These are phyloP conservation scores for Todus mexicanus DNA, from an alignment of 2,797 vertebrate genomes.

Conservation along the genomic window DNA sequence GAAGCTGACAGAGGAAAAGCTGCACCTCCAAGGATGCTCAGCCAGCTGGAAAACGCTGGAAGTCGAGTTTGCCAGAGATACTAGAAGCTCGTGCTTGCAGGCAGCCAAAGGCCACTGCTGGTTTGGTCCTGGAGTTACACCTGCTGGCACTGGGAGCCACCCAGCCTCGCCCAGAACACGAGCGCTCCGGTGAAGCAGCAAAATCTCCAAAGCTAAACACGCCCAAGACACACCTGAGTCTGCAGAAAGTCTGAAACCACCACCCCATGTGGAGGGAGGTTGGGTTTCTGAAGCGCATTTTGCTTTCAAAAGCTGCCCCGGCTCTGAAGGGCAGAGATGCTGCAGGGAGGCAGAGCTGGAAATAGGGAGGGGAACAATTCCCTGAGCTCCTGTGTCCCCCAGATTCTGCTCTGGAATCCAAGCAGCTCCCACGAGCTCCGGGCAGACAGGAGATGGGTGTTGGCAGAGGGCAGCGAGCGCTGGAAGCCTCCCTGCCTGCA, in stretches of 20 bases:
- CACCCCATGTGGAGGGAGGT: rapidly evolving
- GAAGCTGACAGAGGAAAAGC: background rate
- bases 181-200: background rate
- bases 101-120: background rate
- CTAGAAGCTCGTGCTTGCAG: background rate
- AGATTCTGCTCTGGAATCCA: background rate
- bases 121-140: background rate
- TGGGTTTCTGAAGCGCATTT: background rate
- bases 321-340: rapidly evolving
- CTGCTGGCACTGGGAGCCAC: rapidly evolving
- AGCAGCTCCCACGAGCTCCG: rapidly evolving
- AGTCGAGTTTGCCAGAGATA: background rate
- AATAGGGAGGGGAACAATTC: rapidly evolving
- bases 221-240: background rate
- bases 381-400: rapidly evolving
- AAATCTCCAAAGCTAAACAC: rapidly evolving
- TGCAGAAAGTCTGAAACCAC: background rate
- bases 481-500: background rate
- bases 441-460: background rate
- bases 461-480: background rate
- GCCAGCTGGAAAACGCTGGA: background rate
- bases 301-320: background rate
- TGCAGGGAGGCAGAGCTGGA: background rate
- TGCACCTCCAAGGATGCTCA: rapidly evolving
- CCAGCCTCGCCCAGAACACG: background rate